Evolutionary conservation across 2,797 vertebrate genomes (phyloP), one percentile per base, ranked within the genome.

Genomic region (Galago senegalensis): DNA sequence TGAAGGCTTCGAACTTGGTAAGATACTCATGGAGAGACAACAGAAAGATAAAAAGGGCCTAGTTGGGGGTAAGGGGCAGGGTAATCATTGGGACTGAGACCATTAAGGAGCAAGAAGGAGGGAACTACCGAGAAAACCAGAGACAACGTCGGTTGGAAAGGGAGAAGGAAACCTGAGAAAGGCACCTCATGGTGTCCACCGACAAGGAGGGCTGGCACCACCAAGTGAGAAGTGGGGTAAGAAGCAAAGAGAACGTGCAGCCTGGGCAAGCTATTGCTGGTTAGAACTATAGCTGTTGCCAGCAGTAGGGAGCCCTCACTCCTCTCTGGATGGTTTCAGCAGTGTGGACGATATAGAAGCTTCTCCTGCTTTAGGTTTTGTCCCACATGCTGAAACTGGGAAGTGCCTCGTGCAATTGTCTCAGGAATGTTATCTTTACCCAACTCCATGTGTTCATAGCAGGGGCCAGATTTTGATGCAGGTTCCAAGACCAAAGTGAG

Each of bases 261-360:
- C 8, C 6, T 83, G 37, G 86, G 53, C 9, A 72, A 63, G 63
- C 25, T 46, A 40, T 0, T 29, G 17, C 8, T 53, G 23, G 21
- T 76, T 40, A 18, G 20, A 70, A 53, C 10, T 20, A 27, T 56
- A 65, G 34, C 46, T 29, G 1, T 34, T 53, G 73, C 31, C 21
- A 7, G 20, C 13, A 87, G 12, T 1, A 40, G 12, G 0, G 14
- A 23, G 10, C 21, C 27, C 60, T 70, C 2, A 0, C 2, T 2
- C 12, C 17, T 88, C 58, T 75, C 83, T 34, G 20, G 40, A 8
- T 46, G 58, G 25, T 60, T 75, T 81, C 80, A 67, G 16, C 4
- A 21, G 34, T 1, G 18, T 7, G 25, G 31, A 65, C 73, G 75
- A 37, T 76, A 76, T 91, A 20, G 46, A 31, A 20, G 53, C 25